Evolutionary conservation across 2,797 vertebrate genomes (phyloP).

Genomic region (Peromyscus melanophrys): DNA sequence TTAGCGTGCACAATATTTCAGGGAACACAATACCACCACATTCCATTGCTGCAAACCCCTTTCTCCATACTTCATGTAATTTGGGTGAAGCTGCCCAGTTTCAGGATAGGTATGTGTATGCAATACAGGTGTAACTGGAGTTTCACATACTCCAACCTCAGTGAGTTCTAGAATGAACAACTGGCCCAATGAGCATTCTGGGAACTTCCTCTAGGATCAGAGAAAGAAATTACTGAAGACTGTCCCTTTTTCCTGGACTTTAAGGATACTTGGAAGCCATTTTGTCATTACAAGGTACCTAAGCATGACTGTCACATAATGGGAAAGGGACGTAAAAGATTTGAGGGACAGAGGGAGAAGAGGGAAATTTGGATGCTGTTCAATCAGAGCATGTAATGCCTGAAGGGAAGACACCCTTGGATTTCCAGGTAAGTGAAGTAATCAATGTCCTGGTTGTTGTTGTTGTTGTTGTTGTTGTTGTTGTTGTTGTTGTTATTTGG

Average conservation of each 20-base stretch:
- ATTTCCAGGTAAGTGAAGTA: slow-evolving; percentile 13
- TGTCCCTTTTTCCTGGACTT: background rate
- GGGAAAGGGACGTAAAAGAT: background rate
- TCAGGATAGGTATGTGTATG: background rate
- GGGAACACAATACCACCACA: no score
- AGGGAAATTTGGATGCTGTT: background rate
- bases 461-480: background rate
- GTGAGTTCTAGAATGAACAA: background rate
- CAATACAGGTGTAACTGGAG: background rate
- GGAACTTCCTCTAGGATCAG: background rate
- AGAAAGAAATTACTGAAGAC: background rate
- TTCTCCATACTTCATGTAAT: background rate
- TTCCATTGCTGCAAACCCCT: background rate
- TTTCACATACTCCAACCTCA: background rate
- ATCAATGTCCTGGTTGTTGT: background rate
- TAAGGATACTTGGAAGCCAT: background rate
- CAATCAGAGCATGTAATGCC: background rate
- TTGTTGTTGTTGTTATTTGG: background rate
- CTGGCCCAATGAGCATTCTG: background rate
- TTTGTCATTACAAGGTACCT: background rate
- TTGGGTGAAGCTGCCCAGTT: background rate
- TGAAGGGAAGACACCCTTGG: background rate
- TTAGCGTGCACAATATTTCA: no score
- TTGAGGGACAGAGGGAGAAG: background rate
- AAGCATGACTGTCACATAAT: background rate